phyloP scores from a whole-genome alignment of 2,113 vertebrate genomes.

The Brienomyrus brachyistius region DNA sequence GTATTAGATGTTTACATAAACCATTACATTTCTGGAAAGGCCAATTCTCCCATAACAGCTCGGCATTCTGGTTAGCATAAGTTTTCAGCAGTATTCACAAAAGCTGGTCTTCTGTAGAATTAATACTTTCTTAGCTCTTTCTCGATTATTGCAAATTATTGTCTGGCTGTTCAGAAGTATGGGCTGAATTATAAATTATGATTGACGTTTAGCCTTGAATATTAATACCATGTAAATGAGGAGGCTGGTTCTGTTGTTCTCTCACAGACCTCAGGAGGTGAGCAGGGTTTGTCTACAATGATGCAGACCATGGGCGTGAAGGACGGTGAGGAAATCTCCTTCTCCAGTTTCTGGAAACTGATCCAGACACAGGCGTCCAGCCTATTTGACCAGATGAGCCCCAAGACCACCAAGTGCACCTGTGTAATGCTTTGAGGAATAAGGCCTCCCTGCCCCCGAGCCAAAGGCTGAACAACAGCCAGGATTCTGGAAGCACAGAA shows the following conservation, averaged over 20 bases:
- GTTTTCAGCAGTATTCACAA: not conserved
- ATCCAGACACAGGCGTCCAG: constrained; percentile 53
- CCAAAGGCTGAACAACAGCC: not conserved
- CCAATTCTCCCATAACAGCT: not conserved
- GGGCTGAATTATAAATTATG: not conserved
- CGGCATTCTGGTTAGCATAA: not conserved
- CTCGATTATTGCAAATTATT: not conserved
- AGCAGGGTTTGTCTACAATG: constrained; percentile 51
- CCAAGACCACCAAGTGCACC: constrained; percentile 47
- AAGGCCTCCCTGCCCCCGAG: not conserved
- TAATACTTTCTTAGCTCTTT: not conserved
- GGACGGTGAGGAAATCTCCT: constrained; percentile 59
- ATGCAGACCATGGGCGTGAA: constrained; percentile 56
- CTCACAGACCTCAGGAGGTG: constrained; percentile 40
- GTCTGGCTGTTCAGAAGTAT: not conserved
- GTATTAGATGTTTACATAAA: not conserved
- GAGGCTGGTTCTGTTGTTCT: not conserved
- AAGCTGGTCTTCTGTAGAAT: not conserved
- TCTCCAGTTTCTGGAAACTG: constrained; percentile 61
- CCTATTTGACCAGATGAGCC: constrained; percentile 42
- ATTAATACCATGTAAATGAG: not conserved
- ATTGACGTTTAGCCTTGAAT: not conserved
- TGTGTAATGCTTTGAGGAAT: constrained; percentile 55
- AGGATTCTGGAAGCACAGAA: not conserved
- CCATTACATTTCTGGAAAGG: not conserved